Evolutionary conservation across 2,113 vertebrate species (phyloP), one percentile per base, ranked within the genome.

Genomic region (Poeciliopsis turrubarensis): DNA sequence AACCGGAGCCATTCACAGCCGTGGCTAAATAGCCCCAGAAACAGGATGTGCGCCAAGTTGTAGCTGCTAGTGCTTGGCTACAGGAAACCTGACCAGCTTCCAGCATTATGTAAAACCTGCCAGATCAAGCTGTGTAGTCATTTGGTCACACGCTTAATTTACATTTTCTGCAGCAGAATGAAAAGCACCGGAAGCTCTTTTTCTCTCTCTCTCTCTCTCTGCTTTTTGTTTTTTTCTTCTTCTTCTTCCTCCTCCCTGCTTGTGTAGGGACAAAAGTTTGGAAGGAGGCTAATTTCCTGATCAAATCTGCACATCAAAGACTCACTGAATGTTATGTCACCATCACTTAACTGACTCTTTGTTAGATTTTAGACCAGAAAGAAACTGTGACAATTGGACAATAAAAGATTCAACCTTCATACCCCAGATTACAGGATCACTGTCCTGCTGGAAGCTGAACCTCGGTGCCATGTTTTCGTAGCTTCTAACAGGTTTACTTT

Each of bases 21-120:
- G 64, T 63, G 41, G 1, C 79, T 78, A 70, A 81, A 89, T 78
- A 88, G 80, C 75, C 81, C 75, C 79, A 88, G 82, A 89, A 81
- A 87, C 82, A 85, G 87, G 89, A 92, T 73, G 85, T 62, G 65
- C 81, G 87, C 90, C 89, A 89, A 89, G 83, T 68, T 17, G 31
- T 83, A 86, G 78, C 83, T 72, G 86, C 85, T 75, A 82, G 78
- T 65, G 72, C 86, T 86, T 89, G 91, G 89, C 88, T 14, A 51
- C 12, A 12, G 72, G 65, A 77, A 73, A 74, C n/a, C 61, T 41
- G 1, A 32, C 15, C 81, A 22, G 10, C 67, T 81, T 86, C 89
- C 83, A 80, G 80, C 77, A 41, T 90, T 84, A 86, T 37, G 77
- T 84, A 86, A 54, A 89, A 88, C 51, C 78, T 74, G 86, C 83